phyloP scores from a whole-genome alignment of 2,113 vertebrate species.

The Calyptomena viridis region DNA sequence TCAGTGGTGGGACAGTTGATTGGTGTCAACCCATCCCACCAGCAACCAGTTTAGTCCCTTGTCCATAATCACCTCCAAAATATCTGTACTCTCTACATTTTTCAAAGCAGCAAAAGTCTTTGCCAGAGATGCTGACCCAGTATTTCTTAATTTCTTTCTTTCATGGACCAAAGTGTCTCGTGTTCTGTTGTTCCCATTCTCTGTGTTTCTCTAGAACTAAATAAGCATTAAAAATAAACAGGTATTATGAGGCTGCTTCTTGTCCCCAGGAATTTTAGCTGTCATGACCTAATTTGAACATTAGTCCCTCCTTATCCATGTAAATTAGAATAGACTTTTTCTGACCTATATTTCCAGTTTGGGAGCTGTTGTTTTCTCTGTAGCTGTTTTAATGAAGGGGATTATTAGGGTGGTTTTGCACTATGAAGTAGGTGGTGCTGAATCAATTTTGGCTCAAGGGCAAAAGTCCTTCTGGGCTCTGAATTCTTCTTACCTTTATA shows the following conservation, averaged over 20 bases:
- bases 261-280: constrained; percentile 12
- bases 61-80: not conserved
- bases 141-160: not conserved
- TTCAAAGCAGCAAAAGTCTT: not conserved
- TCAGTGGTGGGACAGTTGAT: not conserved
- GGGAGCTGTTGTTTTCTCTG: constrained; percentile 29
- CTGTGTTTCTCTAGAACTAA: not conserved
- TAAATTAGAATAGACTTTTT: constrained; percentile 23
- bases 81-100: not conserved
- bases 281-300: not conserved
- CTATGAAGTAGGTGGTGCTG: not conserved
- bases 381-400: constrained; percentile 29
- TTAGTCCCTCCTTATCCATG: not conserved
- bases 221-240: constrained; percentile 44
- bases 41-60: not conserved
- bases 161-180: not conserved
- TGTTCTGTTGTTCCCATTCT: not conserved
- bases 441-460: constrained; percentile 30
- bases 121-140: not conserved
- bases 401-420: constrained; percentile 5
- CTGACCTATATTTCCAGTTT: constrained; percentile 47
- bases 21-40: not conserved
- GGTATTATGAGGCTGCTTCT: not conserved
- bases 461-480: not conserved
- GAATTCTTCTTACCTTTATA: not conserved